Evolutionary conservation across 1,140 invertebrate genomes (phyloP).

Genomic region (Papilio glaucus): DNA sequence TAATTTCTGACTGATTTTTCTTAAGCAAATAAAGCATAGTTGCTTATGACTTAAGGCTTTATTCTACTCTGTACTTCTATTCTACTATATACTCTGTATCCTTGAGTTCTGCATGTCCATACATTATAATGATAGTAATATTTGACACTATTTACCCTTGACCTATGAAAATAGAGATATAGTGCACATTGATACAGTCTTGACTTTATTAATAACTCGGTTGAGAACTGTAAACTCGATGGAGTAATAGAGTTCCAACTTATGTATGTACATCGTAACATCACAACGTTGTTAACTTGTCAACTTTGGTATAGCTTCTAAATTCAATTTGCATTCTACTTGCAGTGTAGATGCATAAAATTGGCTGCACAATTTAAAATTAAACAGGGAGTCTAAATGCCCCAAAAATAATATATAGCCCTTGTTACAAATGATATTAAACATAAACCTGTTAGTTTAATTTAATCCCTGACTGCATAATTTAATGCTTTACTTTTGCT

Average conservation of each 20-base stretch:
- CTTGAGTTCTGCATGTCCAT: too few species aligned
- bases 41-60: too few species aligned
- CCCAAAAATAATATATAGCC: not conserved
- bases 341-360: constrained; percentile 28
- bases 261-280: constrained; percentile 22
- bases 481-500: too few species aligned
- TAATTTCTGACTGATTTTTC: too few species aligned
- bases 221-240: constrained; percentile 21
- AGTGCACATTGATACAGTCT: not conserved
- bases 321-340: constrained; percentile 45
- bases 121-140: too few species aligned
- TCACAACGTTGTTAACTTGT: constrained; percentile 21
- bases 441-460: too few species aligned
- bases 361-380: constrained; percentile 23
- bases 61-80: too few species aligned
- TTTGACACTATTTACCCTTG: too few species aligned
- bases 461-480: too few species aligned
- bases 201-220: not conserved
- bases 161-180: not conserved
- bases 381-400: not conserved
- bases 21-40: too few species aligned
- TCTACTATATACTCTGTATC: too few species aligned
- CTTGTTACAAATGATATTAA: not conserved
- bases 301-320: constrained; percentile 39
- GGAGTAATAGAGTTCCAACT: constrained; percentile 4